Evolutionary conservation across 1,140 invertebrate genomes (phyloP).

Genomic region (Calliopsis andreniformis): DNA sequence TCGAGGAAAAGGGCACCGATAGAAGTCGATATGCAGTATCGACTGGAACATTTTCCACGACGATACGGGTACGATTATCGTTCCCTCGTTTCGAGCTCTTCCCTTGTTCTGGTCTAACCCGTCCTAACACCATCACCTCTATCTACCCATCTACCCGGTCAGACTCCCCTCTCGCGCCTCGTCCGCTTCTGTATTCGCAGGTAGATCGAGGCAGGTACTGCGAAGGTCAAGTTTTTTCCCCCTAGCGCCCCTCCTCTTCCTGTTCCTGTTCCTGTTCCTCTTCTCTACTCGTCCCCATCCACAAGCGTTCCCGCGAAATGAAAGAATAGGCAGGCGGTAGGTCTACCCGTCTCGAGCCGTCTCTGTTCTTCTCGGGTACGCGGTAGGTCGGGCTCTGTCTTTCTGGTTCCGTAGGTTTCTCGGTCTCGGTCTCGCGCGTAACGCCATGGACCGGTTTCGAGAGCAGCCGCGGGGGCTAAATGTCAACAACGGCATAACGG

Average conservation of each 20-base stretch:
- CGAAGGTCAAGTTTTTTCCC: conserved; percentile 67
- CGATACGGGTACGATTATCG: too few species aligned
- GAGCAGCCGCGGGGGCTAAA: conserved; percentile 72
- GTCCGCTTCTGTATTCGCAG: conserved; percentile 20
- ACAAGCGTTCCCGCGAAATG: conserved; percentile 14
- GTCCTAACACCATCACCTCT: neutral
- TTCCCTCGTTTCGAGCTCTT: too few species aligned
- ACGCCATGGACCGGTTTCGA: conserved; percentile 71
- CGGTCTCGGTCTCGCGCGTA: conserved; percentile 27
- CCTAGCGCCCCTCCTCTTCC: conserved; percentile 1
- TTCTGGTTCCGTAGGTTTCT: conserved; percentile 19
- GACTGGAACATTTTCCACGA: too few species aligned
- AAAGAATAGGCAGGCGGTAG: conserved; percentile 16
- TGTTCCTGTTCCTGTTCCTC: neutral
- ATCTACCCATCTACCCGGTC: neutral
- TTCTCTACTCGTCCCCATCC: conserved; percentile 19
- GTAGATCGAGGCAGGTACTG: conserved; percentile 55
- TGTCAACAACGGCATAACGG: conserved; percentile 79
- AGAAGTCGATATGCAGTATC: too few species aligned
- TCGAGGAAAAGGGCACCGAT: too few species aligned
- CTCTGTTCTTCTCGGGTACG: conserved; percentile 20
- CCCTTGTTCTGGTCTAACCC: too few species aligned
- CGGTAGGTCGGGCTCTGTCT: conserved; percentile 30
- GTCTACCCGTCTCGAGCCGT: conserved; percentile 37
- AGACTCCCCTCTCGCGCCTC: conserved; percentile 5